Evolutionary conservation across 2,113 vertebrate species (phyloP), one percentile per base, ranked within the genome.

Genomic region (Chaetodon trifascialis): DNA sequence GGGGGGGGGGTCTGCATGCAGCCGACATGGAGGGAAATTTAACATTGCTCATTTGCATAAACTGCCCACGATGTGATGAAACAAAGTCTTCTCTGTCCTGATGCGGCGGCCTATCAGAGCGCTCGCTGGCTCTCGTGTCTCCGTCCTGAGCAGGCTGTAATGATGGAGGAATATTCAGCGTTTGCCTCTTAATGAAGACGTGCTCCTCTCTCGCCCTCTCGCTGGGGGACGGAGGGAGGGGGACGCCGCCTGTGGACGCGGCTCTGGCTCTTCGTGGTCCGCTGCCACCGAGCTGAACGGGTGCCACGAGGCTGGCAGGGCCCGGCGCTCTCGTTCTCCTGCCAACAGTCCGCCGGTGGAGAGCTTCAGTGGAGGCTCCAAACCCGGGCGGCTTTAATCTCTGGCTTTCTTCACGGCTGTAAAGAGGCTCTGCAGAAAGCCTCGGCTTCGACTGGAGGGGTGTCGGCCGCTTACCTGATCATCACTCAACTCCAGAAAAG

Each of bases 271-370:
- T 83, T 82, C 46, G 38, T 80, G 84, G 82, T 74, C 46, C 14
- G 58, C 4, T 73, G 82, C 87, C 89, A 80, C 58, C 1, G 65
- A 73, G 79, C 79, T 76, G 86, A 88, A 72, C 23, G 5, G n/a
- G 19, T 76, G 79, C 88, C 88, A 86, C 36, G 63, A 73, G 30
- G 34, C 71, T 92, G 93, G 89, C 89, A 88, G 70, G 52, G 65
- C 75, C 68, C 70, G 59, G 25, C 49, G 69, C 89, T 85, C 77
- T 82, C 82, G 76, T 80, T 36, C 75, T 65, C 30, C 80, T 93
- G 92, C 93, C 94, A 94, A 83, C 83, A 58, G 7, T 0, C 4
- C 12, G 72, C 70, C 69, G 42, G 62, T 21, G 86, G 72, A 64
- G 67, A 59, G 49, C 63, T 87, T 76, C 85, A 83, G 90, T 54